phyloP scores from a whole-genome alignment of 2,888 invertebrate genomes.

The Thumatha senex region DNA sequence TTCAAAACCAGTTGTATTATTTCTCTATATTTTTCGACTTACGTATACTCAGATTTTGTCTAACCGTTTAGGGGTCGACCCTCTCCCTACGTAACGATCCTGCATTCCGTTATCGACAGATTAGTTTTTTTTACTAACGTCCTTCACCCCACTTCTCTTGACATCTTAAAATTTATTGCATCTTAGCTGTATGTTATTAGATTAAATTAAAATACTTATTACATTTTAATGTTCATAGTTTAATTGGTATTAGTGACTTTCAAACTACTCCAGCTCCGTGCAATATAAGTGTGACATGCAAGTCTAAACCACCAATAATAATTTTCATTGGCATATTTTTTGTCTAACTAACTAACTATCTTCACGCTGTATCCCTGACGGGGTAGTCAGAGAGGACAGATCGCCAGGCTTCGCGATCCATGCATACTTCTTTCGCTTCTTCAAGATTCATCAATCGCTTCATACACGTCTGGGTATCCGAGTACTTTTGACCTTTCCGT shows the following conservation, averaged over 20 bases:
- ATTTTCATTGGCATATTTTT: constrained; percentile 14
- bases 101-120: constrained; percentile 39
- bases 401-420: too few relatives aligned
- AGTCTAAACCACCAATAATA: constrained; percentile 4
- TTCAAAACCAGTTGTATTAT: constrained; percentile 24
- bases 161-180: constrained; percentile 34
- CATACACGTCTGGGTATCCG: too few relatives aligned
- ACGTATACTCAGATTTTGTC: constrained; percentile 48
- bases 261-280: too few relatives aligned
- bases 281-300: constrained; percentile 6
- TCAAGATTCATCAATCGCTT: too few relatives aligned
- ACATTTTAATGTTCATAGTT: constrained; percentile 1
- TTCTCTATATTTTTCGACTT: constrained; percentile 47
- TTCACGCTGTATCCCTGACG: too few relatives aligned
- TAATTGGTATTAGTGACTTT: constrained; percentile 2
- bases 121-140: constrained; percentile 38
- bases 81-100: constrained; percentile 26
- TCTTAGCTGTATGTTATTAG: constrained; percentile 10
- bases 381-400: too few relatives aligned
- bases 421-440: too few relatives aligned
- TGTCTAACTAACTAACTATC: too few relatives aligned
- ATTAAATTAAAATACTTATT: constrained; percentile 15
- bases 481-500: too few relatives aligned
- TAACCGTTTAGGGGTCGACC: constrained; percentile 40
- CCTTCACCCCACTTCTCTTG: constrained; percentile 14